Evolutionary conservation across 2,113 vertebrate genomes (phyloP).

Genomic region (Neolamprologus tretocephalus): DNA sequence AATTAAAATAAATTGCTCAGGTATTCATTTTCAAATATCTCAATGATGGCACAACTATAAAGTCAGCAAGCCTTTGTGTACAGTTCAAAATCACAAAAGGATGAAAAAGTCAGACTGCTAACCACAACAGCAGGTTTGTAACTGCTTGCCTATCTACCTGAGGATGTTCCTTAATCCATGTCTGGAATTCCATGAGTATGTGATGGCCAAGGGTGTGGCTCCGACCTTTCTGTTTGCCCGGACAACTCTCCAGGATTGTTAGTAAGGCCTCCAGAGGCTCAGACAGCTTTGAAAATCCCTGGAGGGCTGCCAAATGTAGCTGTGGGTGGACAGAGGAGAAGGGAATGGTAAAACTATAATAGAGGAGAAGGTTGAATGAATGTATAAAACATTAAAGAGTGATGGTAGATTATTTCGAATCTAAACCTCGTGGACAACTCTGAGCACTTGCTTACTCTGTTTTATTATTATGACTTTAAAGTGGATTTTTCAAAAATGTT

Average conservation of each 20-base stretch:
- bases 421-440: background rate
- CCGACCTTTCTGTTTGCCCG: conserved; percentile 55
- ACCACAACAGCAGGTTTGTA: background rate
- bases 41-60: background rate
- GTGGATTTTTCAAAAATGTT: background rate
- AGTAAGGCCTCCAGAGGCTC: conserved; percentile 62
- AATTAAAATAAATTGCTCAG: background rate
- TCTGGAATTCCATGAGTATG: conserved; percentile 64
- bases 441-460: background rate
- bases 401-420: background rate
- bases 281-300: conserved; percentile 62
- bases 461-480: background rate
- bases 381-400: background rate
- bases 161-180: conserved; percentile 53
- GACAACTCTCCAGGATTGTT: conserved; percentile 60
- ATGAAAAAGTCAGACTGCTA: background rate
- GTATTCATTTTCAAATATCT: background rate
- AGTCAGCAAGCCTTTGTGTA: background rate
- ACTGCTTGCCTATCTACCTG: conserved; percentile 11
- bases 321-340: background rate
- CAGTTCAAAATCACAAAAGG: background rate
- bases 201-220: conserved; percentile 47
- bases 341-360: background rate
- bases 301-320: conserved; percentile 39
- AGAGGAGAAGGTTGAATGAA: background rate